Evolutionary conservation across 2,888 invertebrate genomes (phyloP).

Genomic region (Carpatolechia fugitivella): DNA sequence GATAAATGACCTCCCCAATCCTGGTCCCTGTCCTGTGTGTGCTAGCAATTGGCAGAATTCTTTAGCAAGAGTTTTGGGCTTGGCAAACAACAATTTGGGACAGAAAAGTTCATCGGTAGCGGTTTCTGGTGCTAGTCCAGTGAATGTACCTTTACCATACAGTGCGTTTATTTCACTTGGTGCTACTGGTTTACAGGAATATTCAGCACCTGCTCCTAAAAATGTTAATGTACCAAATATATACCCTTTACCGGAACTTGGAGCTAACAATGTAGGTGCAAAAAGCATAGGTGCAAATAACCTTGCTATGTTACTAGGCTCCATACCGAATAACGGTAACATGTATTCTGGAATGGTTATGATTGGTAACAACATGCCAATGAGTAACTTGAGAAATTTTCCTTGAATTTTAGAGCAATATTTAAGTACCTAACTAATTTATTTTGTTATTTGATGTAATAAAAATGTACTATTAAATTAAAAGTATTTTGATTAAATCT

Average conservation of each 20-base stretch:
- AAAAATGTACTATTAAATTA: background rate
- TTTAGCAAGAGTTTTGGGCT: background rate
- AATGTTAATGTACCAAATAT: background rate
- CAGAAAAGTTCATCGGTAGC: background rate
- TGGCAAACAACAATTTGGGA: conserved; percentile 8
- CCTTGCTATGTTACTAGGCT: background rate
- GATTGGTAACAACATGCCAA: too few relatives aligned
- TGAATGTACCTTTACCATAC: background rate
- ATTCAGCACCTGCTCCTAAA: background rate
- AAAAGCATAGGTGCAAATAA: background rate
- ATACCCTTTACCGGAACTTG: background rate
- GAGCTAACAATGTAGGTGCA: background rate
- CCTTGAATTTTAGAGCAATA: background rate
- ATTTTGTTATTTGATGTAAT: background rate
- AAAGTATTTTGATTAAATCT: background rate
- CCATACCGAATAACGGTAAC: background rate
- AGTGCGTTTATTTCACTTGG: background rate
- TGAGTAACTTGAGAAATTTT: too few relatives aligned
- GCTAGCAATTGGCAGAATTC: background rate
- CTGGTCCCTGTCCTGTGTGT: background rate
- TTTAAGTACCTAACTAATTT: background rate
- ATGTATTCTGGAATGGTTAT: background rate
- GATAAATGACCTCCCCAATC: background rate
- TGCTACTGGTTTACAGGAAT: background rate
- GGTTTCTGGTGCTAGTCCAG: background rate